phyloP scores from a whole-genome alignment of 30 jellyfish, hydroid and myxozoan species.

The Chironex yamaguchii region DNA sequence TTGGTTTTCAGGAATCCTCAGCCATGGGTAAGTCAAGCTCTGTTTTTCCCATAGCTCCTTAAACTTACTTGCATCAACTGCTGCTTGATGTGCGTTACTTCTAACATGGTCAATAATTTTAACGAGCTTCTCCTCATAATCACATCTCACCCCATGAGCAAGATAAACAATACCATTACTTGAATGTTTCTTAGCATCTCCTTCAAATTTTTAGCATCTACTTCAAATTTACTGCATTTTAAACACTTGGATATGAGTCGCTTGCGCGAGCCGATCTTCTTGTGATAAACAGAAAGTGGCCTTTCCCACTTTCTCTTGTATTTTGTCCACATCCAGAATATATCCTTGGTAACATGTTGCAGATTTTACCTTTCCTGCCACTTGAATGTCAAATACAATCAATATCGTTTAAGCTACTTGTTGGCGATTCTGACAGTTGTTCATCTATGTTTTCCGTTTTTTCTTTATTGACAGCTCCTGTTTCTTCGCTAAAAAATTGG shows the following conservation, averaged over 20 bases:
- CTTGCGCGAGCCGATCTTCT: constrained; percentile 20
- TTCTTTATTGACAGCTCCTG: constrained; percentile 28
- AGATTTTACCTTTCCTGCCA: no score
- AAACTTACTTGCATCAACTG: constrained; percentile 38
- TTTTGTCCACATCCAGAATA: no score
- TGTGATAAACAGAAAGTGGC: not conserved
- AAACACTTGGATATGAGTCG: constrained; percentile 19
- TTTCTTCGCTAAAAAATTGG: no score
- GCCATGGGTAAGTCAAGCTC: constrained; percentile 50
- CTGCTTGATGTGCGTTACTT: constrained; percentile 34
- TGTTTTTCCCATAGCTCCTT: constrained; percentile 46
- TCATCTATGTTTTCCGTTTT: not conserved
- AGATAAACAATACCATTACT: constrained; percentile 4
- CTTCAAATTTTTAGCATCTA: no score
- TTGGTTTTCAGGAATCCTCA: constrained; percentile 31
- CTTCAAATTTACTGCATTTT: constrained; percentile 22
- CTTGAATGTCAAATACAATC: not conserved
- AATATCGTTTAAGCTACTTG: not conserved
- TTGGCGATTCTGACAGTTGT: constrained; percentile 37
- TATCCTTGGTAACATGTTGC: no score
- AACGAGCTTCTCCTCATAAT: constrained; percentile 23
- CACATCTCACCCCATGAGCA: constrained; percentile 44
- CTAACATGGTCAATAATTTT: constrained; percentile 13
- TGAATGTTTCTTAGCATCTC: not conserved
- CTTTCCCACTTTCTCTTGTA: no score